These are phyloP conservation scores for Anhinga anhinga DNA, from an alignment of 2,113 vertebrate genomes.

Conservation along the genomic window DNA sequence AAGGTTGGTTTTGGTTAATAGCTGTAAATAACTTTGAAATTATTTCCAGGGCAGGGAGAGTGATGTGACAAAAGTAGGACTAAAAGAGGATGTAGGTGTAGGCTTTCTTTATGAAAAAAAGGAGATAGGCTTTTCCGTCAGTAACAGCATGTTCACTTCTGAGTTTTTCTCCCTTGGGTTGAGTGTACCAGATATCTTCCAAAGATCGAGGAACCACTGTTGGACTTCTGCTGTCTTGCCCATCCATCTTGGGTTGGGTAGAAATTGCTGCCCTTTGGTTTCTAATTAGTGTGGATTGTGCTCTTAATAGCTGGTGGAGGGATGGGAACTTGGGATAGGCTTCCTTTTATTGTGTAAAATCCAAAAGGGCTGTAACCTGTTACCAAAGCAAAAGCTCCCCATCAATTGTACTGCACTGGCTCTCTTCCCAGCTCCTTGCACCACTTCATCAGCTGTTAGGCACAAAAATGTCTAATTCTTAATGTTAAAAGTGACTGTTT, in stretches of 20 bases:
- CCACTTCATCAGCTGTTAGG: constrained; percentile 27
- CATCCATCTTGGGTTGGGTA: background rate
- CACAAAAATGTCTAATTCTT: constrained; percentile 11
- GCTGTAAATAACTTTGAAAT: background rate
- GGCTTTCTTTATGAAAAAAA: background rate
- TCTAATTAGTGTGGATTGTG: constrained; percentile 45
- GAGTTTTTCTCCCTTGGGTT: background rate
- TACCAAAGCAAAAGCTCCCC: constrained; percentile 46
- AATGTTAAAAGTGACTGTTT: background rate
- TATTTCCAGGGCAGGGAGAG: background rate
- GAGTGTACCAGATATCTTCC: fast-evolving
- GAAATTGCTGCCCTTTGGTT: constrained; percentile 48
- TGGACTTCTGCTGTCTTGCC: background rate
- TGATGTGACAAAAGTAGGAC: background rate
- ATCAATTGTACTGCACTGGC: constrained; percentile 41
- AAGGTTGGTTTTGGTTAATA: background rate
- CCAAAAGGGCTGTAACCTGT: constrained; percentile 55
- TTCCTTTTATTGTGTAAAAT: constrained; percentile 64
- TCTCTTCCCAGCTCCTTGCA: constrained; percentile 33
- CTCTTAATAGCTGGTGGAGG: constrained; percentile 31
- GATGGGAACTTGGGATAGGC: constrained; percentile 52
- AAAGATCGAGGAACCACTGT: background rate
- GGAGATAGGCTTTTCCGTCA: background rate
- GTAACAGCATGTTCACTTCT: background rate
- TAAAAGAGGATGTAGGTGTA: background rate